Conservation (phyloP, 1,140 invertebrate species). For the Drosophila triauraria region DNA sequence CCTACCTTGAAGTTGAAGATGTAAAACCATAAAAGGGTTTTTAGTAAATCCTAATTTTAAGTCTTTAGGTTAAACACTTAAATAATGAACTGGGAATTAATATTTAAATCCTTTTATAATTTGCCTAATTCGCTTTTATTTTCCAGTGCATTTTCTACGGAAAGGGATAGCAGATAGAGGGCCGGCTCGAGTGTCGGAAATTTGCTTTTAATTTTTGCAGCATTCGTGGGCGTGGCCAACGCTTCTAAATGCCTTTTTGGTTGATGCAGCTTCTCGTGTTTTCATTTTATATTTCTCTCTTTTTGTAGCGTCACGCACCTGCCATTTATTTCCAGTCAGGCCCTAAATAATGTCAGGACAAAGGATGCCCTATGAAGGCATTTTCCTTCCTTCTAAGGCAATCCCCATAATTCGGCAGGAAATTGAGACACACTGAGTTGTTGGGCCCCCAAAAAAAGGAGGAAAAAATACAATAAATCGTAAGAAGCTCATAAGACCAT, state of each 20-base stretch:
- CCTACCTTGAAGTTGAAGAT: too few relatives aligned
- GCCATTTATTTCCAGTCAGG: conserved; percentile 28
- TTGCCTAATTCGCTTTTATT: background rate
- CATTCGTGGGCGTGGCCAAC: conserved; percentile 44
- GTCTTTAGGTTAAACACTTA: too few relatives aligned
- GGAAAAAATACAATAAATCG: background rate
- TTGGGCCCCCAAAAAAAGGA: background rate
- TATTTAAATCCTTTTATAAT: background rate
- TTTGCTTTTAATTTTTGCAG: conserved; percentile 75
- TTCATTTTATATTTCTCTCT: background rate
- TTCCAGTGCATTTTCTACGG: background rate
- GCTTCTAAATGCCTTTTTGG: conserved; percentile 58
- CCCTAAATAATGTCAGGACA: conserved; percentile 57
- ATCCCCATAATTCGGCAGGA: background rate
- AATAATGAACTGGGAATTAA: too few relatives aligned
- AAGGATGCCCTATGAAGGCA: conserved; percentile 28
- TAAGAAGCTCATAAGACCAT: background rate
- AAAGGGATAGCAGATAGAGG: conserved; percentile 25
- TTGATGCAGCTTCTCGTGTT: conserved; percentile 58
- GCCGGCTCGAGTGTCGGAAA: conserved; percentile 67
- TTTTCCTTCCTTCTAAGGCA: conserved; percentile 19
- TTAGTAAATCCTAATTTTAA: too few relatives aligned
- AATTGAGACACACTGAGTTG: background rate
- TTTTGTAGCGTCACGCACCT: conserved; percentile 52
- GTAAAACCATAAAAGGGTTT: too few relatives aligned